These are phyloP conservation scores for Lypha dubia DNA, from an alignment of 2,888 invertebrate species.

Conservation along the genomic window DNA sequence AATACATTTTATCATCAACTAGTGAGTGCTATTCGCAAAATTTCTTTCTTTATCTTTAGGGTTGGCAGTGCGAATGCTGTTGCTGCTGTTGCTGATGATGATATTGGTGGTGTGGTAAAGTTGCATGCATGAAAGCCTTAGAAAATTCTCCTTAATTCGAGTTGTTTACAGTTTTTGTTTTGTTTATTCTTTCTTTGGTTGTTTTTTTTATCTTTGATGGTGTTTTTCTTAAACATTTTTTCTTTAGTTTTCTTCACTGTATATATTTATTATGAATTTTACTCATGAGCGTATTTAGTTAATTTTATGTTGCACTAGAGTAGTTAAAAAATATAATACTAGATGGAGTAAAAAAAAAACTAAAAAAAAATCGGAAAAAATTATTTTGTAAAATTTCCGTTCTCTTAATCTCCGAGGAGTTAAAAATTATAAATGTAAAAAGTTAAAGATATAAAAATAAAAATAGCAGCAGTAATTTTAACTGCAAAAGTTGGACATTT, in stretches of 20 bases:
- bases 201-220: neutral
- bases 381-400: slow-evolving; percentile 51
- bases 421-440: slow-evolving; percentile 58
- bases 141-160: slow-evolving; percentile 52
- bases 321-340: slow-evolving; percentile 49
- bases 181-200: slow-evolving; percentile 20
- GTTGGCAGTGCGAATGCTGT: neutral
- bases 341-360: slow-evolving; percentile 8
- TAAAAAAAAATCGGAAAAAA: slow-evolving; percentile 48
- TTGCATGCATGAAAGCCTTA: slow-evolving; percentile 17
- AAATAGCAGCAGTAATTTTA: slow-evolving; percentile 15
- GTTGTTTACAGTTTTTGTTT: slow-evolving; percentile 44
- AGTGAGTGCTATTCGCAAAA: slow-evolving; percentile 18
- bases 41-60: slow-evolving; percentile 1
- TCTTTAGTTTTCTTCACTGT: slow-evolving; percentile 47
- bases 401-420: slow-evolving; percentile 57
- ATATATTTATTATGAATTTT: slow-evolving; percentile 73
- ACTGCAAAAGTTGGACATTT: slow-evolving; percentile 21
- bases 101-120: neutral
- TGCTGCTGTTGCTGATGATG: too few species aligned
- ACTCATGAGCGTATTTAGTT: slow-evolving; percentile 74
- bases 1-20: slow-evolving; percentile 47
- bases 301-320: slow-evolving; percentile 74
- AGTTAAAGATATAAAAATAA: slow-evolving; percentile 49
- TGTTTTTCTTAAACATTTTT: slow-evolving; percentile 26